Evolutionary conservation across 1,140 invertebrate species (phyloP).

Genomic region (Fopius arisanus): DNA sequence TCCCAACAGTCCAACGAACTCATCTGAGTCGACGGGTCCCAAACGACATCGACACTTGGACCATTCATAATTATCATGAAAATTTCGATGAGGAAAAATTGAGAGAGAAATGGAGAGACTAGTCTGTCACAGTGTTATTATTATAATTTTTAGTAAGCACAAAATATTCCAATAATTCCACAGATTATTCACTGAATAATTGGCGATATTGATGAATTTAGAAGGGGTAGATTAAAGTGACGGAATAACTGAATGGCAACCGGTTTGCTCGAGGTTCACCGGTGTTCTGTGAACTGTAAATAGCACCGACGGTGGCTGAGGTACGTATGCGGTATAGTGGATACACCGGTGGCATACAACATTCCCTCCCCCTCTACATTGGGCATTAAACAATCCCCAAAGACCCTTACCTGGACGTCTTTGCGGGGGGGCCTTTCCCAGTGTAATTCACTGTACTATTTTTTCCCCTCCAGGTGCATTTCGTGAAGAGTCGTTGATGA

Average conservation of each 20-base stretch:
- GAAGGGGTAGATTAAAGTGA: background rate
- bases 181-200: too few relatives aligned
- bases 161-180: too few relatives aligned
- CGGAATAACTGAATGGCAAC: constrained; percentile 37
- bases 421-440: background rate
- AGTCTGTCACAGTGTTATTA: background rate
- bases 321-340: constrained; percentile 3
- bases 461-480: background rate
- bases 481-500: background rate
- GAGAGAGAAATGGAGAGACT: too few relatives aligned
- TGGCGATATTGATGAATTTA: background rate
- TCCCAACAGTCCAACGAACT: constrained; percentile 83
- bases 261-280: constrained; percentile 48
- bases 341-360: constrained; percentile 28
- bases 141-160: background rate
- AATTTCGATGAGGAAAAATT: too few relatives aligned
- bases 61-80: constrained; percentile 47
- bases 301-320: constrained; percentile 17
- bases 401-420: background rate
- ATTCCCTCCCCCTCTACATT: constrained; percentile 20
- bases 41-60: constrained; percentile 53
- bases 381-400: background rate
- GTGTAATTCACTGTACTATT: background rate
- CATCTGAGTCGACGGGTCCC: constrained; percentile 61
- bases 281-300: constrained; percentile 48